Evolutionary conservation across 2,888 invertebrate genomes (phyloP).

Genomic region (Apodemia duryi): DNA sequence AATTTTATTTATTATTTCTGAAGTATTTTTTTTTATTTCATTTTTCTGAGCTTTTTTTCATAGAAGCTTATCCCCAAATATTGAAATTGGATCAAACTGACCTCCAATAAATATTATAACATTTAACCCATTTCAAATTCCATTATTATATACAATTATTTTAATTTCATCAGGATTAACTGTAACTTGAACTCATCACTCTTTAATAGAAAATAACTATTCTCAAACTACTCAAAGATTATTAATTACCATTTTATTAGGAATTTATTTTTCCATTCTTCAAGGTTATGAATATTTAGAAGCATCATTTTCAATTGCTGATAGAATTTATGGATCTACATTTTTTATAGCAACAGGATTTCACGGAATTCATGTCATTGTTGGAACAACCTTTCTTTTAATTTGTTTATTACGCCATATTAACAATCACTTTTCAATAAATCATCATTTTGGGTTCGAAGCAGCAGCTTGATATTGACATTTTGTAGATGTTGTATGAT

Average conservation of each 20-base stretch:
- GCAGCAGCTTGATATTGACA: slow-evolving; percentile 39
- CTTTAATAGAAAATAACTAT: slow-evolving; percentile 58
- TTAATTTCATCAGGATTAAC: no score
- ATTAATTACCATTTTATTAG: slow-evolving; percentile 35
- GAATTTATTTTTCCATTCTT: slow-evolving; percentile 81
- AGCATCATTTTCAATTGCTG: slow-evolving; percentile 61
- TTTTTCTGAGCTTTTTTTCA: slow-evolving; percentile 76
- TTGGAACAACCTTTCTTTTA: slow-evolving; percentile 35
- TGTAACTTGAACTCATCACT: slow-evolving; percentile 44
- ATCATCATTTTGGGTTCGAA: slow-evolving; percentile 1
- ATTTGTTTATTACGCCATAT: no score
- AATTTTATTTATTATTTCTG: no score
- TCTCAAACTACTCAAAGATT: slow-evolving; percentile 63
- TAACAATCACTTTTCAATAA: no score
- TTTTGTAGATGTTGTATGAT: no score
- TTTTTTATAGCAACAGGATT: slow-evolving; percentile 86
- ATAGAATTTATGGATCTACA: slow-evolving; percentile 31
- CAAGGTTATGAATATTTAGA: slow-evolving; percentile 85
- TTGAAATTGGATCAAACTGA: slow-evolving; percentile 73
- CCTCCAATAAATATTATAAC: slow-evolving; percentile 81
- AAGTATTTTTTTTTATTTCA: no score
- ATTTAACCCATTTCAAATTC: slow-evolving; percentile 62
- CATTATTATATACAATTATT: slow-evolving; percentile 81
- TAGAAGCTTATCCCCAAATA: slow-evolving; percentile 56
- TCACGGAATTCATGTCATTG: slow-evolving; percentile 85